Conservation (phyloP, 2,888 invertebrate species). For the Cosmia pyralina region DNA sequence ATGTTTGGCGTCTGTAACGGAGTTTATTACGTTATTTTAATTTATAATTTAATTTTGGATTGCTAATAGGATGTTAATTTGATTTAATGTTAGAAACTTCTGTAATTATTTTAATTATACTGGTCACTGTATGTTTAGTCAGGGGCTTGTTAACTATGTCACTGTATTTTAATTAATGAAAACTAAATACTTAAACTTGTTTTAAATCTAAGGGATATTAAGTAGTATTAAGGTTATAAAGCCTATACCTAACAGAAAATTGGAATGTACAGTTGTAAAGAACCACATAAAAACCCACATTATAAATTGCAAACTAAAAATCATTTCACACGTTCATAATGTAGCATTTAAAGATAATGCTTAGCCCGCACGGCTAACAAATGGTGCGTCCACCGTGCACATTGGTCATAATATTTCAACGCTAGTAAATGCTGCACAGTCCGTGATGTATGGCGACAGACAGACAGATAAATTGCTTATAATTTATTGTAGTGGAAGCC, state of each 20-base stretch:
- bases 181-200: no score
- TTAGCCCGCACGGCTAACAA: conserved; percentile 71
- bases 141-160: conserved; percentile 10
- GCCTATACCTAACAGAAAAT: no score
- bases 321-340: conserved; percentile 43
- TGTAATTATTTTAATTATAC: conserved; percentile 27
- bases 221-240: no score
- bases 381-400: conserved; percentile 73
- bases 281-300: background rate
- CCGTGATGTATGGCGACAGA: conserved; percentile 88
- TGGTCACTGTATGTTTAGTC: conserved; percentile 4
- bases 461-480: conserved; percentile 89
- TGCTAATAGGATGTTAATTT: conserved; percentile 40
- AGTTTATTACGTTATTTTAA: conserved; percentile 42
- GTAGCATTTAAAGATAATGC: conserved; percentile 58
- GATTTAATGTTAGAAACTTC: conserved; percentile 41
- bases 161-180: conserved; percentile 16
- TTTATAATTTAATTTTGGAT: conserved; percentile 44
- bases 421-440: conserved; percentile 80
- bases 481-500: conserved; percentile 87
- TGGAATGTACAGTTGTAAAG: background rate
- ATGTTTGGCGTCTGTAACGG: conserved; percentile 57
- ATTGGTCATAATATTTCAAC: conserved; percentile 87
- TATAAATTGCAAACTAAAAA: conserved; percentile 47
- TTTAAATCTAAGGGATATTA: no score